A percentile compares a stretch with the other conserved stretches of the same genome.
Conservation (phyloP, 2,888 invertebrate species). For the Anagyrus pseudococci region DNA sequence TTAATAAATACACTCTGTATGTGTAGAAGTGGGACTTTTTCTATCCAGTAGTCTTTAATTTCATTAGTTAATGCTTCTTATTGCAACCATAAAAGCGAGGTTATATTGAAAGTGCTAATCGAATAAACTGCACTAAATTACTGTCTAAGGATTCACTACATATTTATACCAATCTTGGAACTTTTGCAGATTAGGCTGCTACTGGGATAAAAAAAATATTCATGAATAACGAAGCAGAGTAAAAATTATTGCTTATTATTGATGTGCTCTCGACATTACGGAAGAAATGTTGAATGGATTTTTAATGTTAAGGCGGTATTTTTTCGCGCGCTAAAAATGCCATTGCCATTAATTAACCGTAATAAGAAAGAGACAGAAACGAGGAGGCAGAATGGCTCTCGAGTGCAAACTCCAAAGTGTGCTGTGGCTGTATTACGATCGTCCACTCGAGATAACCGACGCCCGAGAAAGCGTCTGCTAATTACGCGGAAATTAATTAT, state of each 20-base stretch:
- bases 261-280: conserved; percentile 13
- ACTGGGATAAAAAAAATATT: too few relatives aligned
- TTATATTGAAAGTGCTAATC: conserved; percentile 1
- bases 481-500: conserved; percentile 57
- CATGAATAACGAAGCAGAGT: too few relatives aligned
- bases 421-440: conserved; percentile 45
- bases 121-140: conserved; percentile 6
- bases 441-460: conserved; percentile 50
- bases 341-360: conserved; percentile 35
- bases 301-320: conserved; percentile 21
- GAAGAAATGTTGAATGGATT: conserved; percentile 24
- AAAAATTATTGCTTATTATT: too few relatives aligned
- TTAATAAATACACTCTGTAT: too few relatives aligned
- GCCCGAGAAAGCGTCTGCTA: conserved; percentile 48
- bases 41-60: neutral
- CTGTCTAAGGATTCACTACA: conserved; percentile 4
- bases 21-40: neutral
- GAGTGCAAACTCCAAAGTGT: neutral
- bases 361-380: conserved; percentile 31
- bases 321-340: conserved; percentile 17
- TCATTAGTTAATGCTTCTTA: neutral
- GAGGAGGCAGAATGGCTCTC: conserved; percentile 2
- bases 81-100: conserved; percentile 4
- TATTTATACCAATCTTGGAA: neutral
- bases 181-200: too few relatives aligned